Evolutionary conservation across 2,888 invertebrate species (phyloP), one percentile per base, ranked within the genome.

Genomic region (Panzeria rudis): DNA sequence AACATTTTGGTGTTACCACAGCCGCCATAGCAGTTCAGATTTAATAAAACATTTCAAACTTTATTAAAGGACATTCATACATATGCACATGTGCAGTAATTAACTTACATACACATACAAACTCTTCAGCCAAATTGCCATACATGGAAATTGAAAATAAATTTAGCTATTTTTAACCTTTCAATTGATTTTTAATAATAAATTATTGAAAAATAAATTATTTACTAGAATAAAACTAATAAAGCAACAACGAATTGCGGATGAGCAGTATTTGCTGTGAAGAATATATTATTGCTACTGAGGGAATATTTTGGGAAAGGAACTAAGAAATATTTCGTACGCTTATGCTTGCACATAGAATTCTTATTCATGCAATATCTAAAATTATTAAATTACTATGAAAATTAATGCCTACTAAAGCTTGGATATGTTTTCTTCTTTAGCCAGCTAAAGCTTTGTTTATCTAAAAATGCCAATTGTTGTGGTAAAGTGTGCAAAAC

Each of bases 131-230:
- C 76, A 83, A 52, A 52, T 56, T 79, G 62, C n/a, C 23, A 9
- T 54, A 44, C 44, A 71, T 72, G 32, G 17, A 35, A 3, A 75
- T 25, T 56, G 59, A 32, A 79, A 76, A 84, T 72, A 66, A 76
- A 71, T 23, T 84, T 61, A 61, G 75, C 80, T 66, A 72, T 41
- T 77, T 80, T 66, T 23, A 61, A 66, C 72, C 72, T 76, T 84
- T 84, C 35, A 72, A 80, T 80, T 84, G 72, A 72, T 77, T 80
- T 81, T 73, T 72, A 76, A 80, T 66, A 76, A 80, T 68, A 68
- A 80, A 80, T 61, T 72, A 79, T 75, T 25, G 4, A 15, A 44
- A 69, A 61, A 41, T 6, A 29, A 75, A 38, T 38, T 35, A 41
- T 15, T 23, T 54, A 15, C 13, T 38, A 25, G 32, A 56, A 17